Conservation (phyloP, 1,140 invertebrate genomes). For the Euura saliciscinereae region DNA sequence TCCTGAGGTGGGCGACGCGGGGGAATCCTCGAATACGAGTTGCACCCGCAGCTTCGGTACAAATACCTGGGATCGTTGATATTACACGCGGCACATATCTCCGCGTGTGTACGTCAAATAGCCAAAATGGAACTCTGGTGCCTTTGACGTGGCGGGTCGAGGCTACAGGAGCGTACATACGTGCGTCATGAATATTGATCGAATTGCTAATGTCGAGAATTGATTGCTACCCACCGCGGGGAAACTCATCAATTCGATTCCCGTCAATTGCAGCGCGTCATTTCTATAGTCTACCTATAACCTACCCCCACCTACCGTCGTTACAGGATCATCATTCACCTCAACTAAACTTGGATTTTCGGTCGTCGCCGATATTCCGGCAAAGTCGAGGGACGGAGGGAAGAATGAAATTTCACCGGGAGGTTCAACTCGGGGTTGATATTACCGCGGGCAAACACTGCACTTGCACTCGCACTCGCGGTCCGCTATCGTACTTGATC, state of each 20-base stretch:
- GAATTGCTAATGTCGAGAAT: slow-evolving; percentile 42
- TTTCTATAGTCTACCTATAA: slow-evolving; percentile 7
- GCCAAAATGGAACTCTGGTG: slow-evolving; percentile 47
- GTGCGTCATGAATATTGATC: slow-evolving; percentile 53
- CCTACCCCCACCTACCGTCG: not conserved
- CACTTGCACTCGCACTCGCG: too few relatives aligned
- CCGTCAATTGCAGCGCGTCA: slow-evolving; percentile 32
- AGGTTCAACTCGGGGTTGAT: too few relatives aligned
- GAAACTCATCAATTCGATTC: slow-evolving; percentile 41
- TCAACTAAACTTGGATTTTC: not conserved
- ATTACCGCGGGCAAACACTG: too few relatives aligned
- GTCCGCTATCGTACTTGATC: too few relatives aligned
- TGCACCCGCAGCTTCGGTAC: not conserved
- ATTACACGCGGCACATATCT: slow-evolving; percentile 17
- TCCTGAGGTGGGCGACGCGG: not conserved
- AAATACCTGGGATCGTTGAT: not conserved
- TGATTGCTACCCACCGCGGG: slow-evolving; percentile 38
- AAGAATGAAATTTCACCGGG: too few relatives aligned
- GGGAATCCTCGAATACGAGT: too few relatives aligned
- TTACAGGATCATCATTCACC: too few relatives aligned
- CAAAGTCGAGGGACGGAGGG: too few relatives aligned
- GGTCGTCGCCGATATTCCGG: slow-evolving; percentile 13
- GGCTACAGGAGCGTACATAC: not conserved
- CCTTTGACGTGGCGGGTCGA: slow-evolving; percentile 41
- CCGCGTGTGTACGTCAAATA: not conserved